Base-by-base conservation (phyloP, 2,888 invertebrate genomes). In the Xylota sylvarum region DNA sequence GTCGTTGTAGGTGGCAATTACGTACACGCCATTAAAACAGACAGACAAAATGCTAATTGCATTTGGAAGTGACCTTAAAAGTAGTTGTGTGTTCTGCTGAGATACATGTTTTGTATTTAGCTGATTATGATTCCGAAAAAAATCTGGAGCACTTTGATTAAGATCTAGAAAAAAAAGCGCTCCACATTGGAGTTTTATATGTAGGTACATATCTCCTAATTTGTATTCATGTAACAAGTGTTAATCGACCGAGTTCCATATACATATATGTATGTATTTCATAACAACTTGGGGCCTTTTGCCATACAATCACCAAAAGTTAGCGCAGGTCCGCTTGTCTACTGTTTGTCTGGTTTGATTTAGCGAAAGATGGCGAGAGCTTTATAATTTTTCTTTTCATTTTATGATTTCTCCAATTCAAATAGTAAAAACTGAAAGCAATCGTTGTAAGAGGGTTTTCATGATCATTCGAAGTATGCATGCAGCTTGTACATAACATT, bases 11-110 rank as follows among this genome's bases (percentile, higher is more conserved):
- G 84, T 56, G 79, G 79, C 32, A 10, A 40, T 73, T 67, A 62
- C 46, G 37, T 30, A 43, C 70, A 70, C 35, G 78, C 43, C 19
- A 78, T 14, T 52, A 52, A 60, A 43, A 56, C 14, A 17, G 30
- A 50, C 32, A 62, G 12, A 17, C 30, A 48, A 35, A 72, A 52
- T 67, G 14, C 17, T 67, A 86, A 77, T 86, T 81, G 65, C 50
- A 37, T 48, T 58, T 73, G 46, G 2, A 7, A 64, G 48, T 86
- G 81, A 67, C 80, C 58, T 79, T 64, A 72, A 79, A 72, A 70
- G 23, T 14, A 12, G 72, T 73, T 35, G 14, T 48, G 35, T 50
- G 19, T n/a, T 48, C 48, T 50, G 23, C 48, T 23, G 23, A 40
- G 43, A 65, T 12, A 40, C 27, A 50, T 12, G 37, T 9, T 67